Evolutionary conservation across 2,888 invertebrate genomes (phyloP).

Genomic region (Mythimna impura): DNA sequence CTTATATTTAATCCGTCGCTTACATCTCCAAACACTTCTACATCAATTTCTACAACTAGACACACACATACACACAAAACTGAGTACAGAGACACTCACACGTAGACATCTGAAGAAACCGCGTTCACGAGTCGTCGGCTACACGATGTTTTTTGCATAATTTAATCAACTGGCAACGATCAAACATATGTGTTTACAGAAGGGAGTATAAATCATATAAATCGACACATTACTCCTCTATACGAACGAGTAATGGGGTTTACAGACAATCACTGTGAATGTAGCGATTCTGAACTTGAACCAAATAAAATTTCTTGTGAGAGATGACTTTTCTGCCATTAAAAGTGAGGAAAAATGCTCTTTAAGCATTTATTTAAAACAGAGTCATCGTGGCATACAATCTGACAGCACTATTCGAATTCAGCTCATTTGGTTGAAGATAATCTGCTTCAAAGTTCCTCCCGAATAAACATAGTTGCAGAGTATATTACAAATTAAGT

Average conservation of each 20-base stretch:
- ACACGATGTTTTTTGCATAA: constrained; percentile 68
- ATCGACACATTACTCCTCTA: constrained; percentile 67
- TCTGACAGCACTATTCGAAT: too few relatives aligned
- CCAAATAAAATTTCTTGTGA: neutral
- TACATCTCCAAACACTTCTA: constrained; percentile 18
- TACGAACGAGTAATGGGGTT: constrained; percentile 46
- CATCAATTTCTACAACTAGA: constrained; percentile 15
- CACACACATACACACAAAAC: neutral
- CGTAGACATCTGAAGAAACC: constrained; percentile 51
- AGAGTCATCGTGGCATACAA: neutral
- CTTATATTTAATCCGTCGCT: constrained; percentile 21
- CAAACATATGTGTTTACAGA: constrained; percentile 68
- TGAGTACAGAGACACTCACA: constrained; percentile 27
- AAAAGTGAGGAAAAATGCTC: neutral
- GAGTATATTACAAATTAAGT: too few relatives aligned
- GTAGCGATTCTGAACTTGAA: neutral
- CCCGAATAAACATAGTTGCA: too few relatives aligned
- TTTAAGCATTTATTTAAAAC: neutral
- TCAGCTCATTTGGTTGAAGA: too few relatives aligned
- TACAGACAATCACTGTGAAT: constrained; percentile 6
- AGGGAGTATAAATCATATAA: constrained; percentile 66
- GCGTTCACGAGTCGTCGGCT: constrained; percentile 53
- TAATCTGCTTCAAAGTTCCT: too few relatives aligned
- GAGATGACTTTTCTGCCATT: neutral
- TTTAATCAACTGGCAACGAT: constrained; percentile 65